A percentile compares a stretch with the other conserved stretches of the same genome.
These are phyloP conservation scores for Chesias legatella DNA, from an alignment of 2,888 invertebrate species.

Conservation along the genomic window DNA sequence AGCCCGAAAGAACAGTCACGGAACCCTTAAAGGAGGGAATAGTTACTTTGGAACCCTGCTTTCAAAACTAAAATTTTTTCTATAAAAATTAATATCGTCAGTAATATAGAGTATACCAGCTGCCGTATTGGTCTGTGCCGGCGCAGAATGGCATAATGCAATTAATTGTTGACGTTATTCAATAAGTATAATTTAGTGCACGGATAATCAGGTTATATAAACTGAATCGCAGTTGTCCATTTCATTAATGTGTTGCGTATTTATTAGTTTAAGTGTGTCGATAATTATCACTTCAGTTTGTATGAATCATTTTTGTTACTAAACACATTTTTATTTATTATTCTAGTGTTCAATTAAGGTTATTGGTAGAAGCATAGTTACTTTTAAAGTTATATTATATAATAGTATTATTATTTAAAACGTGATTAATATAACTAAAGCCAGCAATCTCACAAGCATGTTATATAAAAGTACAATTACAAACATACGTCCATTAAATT, in stretches of 20 bases:
- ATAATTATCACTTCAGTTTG: slow-evolving; percentile 9
- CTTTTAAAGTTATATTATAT: too few species aligned
- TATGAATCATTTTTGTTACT: too few species aligned
- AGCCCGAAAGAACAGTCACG: too few species aligned
- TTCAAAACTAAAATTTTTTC: too few species aligned
- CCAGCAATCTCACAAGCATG: not conserved
- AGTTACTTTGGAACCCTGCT: too few species aligned
- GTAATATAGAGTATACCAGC: slow-evolving; percentile 4
- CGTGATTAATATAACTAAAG: too few species aligned
- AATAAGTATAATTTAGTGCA: slow-evolving; percentile 47
- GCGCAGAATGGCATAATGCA: slow-evolving; percentile 48
- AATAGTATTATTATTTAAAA: too few species aligned
- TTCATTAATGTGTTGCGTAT: slow-evolving; percentile 17
- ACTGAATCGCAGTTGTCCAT: slow-evolving; percentile 19
- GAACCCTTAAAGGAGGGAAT: too few species aligned
- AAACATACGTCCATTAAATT: slow-evolving; percentile 18
- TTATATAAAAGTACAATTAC: slow-evolving; percentile 1
- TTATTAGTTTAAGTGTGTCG: slow-evolving; percentile 10
- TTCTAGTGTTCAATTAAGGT: too few species aligned
- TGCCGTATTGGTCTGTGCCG: slow-evolving; percentile 1
- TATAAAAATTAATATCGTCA: not conserved
- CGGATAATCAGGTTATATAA: slow-evolving; percentile 37
- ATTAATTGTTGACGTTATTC: slow-evolving; percentile 58
- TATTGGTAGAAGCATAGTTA: too few species aligned
- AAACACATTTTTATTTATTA: too few species aligned